Conservation (phyloP, 1,140 invertebrate species). For the Achatina immaculata region DNA sequence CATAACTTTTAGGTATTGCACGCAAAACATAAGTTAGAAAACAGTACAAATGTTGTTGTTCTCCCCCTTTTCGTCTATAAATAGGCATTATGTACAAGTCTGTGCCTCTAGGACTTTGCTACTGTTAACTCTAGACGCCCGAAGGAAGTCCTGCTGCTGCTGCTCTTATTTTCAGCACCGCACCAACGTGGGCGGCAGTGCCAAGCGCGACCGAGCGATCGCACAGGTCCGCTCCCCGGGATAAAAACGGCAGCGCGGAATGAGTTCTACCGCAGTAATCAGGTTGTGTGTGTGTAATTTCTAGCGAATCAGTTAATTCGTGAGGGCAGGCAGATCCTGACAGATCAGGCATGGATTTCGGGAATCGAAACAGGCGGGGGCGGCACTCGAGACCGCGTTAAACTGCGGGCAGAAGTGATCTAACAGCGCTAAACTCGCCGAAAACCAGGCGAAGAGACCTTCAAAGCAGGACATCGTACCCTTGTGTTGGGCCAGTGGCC, state of each 20-base stretch:
- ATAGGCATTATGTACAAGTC: no score
- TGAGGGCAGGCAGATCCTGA: slow-evolving; percentile 12
- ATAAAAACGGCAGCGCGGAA: slow-evolving; percentile 20
- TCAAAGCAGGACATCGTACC: background rate
- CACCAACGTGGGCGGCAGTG: background rate
- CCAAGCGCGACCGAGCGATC: background rate
- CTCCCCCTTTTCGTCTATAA: no score
- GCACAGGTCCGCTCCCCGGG: background rate
- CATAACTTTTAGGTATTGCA: no score
- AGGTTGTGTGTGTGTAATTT: slow-evolving; percentile 23
- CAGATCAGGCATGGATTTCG: slow-evolving; percentile 20
- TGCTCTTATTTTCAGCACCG: no score
- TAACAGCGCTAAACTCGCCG: background rate
- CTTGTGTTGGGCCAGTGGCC: background rate
- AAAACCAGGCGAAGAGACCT: background rate
- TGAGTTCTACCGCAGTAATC: slow-evolving; percentile 20
- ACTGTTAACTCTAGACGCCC: no score
- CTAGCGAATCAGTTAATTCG: slow-evolving; percentile 29
- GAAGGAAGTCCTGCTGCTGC: no score
- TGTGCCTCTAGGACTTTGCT: no score
- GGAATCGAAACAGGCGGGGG: slow-evolving; percentile 19
- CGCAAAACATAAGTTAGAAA: no score
- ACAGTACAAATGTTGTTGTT: no score
- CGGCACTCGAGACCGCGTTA: slow-evolving; percentile 12
- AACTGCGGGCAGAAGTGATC: background rate